Evolutionary conservation across 1,140 invertebrate genomes (phyloP), one percentile per base, ranked within the genome.

Genomic region (Plectus sambesii): DNA sequence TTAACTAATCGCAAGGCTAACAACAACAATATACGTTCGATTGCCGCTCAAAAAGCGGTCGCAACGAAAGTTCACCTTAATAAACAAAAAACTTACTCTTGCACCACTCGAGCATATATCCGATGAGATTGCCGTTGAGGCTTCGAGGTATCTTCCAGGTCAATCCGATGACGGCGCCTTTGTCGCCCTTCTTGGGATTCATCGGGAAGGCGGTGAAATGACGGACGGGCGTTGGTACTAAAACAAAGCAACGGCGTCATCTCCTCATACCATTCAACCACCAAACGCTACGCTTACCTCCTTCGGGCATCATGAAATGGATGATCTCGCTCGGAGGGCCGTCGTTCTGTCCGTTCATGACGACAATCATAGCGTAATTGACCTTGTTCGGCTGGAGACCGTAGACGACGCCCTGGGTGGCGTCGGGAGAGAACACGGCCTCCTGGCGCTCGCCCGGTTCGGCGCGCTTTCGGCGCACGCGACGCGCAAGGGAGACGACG

Each of bases 121-220:
- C n/a, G 1, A 81, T 88, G 0, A 97, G 70, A 49, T 83, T 77
- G 22, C 93, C 93, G 73, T 99, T 98, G 15, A 85, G 81, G 63
- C 89, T 82, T 17, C 84, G 77, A 0, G 93, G 93, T 64, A 82
- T 82, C 63, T 87, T 82, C 93, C 93, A 98, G 23, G 53, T 47
- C 9, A 67, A 45, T n/a, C n/a, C n/a, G n/a, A 64, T 46, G 23
- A 69, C 66, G 8, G 69, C 63, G n/a, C 52, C 64, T 24, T 63
- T 62, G 36, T 67, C 66, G 2, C 15, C 37, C 39, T 50, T 49
- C 25, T 45, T 30, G 20, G 44, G 42, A 40, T 67, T 67, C 58
- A 67, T 66, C 25, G 64, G 66, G 40, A 61, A 64, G 12, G 66
- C 64, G 24, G 41, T 29, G 19, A 67, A 43, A 8, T 61, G 44